phyloP scores from a whole-genome alignment of 2,888 invertebrate species.

The Meghimatium bilineatum region DNA sequence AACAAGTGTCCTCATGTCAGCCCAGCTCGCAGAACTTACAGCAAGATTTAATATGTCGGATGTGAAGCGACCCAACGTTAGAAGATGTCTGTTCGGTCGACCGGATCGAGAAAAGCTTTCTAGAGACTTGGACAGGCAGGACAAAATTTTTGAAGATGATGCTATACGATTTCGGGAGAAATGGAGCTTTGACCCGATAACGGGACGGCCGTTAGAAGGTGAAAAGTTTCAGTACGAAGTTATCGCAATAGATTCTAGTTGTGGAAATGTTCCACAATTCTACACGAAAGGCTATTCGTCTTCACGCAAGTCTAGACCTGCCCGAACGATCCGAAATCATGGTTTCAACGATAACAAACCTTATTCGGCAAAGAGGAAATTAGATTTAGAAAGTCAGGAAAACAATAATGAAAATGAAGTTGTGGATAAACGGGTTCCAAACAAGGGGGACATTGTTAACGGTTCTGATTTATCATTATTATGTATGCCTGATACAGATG shows the following conservation, averaged over 20 bases:
- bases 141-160: not conserved
- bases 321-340: not conserved
- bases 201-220: conserved; percentile 7
- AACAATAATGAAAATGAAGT: conserved; percentile 20
- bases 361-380: not conserved
- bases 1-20: not conserved
- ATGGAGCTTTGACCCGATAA: conserved; percentile 8
- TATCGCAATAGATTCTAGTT: not conserved
- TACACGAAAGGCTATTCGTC: conserved; percentile 13
- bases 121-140: not conserved
- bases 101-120: not conserved
- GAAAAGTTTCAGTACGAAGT: conserved; percentile 9
- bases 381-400: conserved; percentile 6
- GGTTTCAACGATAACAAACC: not conserved
- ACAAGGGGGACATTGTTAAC: conserved; percentile 6
- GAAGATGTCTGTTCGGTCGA: conserved; percentile 4
- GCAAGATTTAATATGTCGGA: conserved; percentile 3
- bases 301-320: conserved; percentile 19
- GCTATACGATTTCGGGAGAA: not conserved
- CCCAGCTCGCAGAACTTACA: not conserved
- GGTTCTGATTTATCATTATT: not conserved
- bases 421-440: conserved; percentile 13
- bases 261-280: not conserved
- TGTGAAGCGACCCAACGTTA: not conserved
- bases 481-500: not conserved